Base-by-base conservation (phyloP, 1,140 invertebrate species). In the Palaemon carinicauda region DNA sequence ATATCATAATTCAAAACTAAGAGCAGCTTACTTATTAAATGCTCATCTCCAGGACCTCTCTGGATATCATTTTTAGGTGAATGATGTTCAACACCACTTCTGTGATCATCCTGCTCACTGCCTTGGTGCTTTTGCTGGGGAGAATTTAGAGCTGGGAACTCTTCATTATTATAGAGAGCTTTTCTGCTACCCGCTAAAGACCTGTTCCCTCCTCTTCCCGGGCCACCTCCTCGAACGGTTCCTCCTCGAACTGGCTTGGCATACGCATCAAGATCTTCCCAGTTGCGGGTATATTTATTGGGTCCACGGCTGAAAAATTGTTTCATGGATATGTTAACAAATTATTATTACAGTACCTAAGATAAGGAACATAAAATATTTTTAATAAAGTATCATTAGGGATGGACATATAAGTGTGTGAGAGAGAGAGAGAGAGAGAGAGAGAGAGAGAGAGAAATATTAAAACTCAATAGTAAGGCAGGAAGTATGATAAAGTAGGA, bases 181-280 rank as follows among this genome's bases (percentile, higher is more conserved):
- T 75, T 87, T 15, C 41, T 71, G 69, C 73, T 74, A 17, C 73
- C 65, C 14, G 54, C 51, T 56, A 74, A 69, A 17, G 69, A 84
- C 24, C 71, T 77, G 31, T 27, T 12, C n/a, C 82, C 60, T 21
- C 84, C 69, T 79, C 69, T 75, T 27, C 56, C 88, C 78, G 29
- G 83, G 27, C 88, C 75, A 9, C 89, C 75, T 19, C 87, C 82
- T 71, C 89, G 87, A 17, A 88, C 54, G 73, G 69, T 50, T 14
- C 78, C 51, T 15, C 88, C 90, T 12, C 89, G 79, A 14, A 82
- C 73, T n/a, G 90, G 91, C 90, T 92, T 94, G 85, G 90, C 92
- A 91, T 97, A 98, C 0, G 96, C 96, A 90, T 96, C 95, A 91
- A 96, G 96, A 91, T 97, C 96, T 91, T 97, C 96, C 96, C 96